Conservation (phyloP, 2,888 invertebrate species). For the Chymomyza fuscimana region DNA sequence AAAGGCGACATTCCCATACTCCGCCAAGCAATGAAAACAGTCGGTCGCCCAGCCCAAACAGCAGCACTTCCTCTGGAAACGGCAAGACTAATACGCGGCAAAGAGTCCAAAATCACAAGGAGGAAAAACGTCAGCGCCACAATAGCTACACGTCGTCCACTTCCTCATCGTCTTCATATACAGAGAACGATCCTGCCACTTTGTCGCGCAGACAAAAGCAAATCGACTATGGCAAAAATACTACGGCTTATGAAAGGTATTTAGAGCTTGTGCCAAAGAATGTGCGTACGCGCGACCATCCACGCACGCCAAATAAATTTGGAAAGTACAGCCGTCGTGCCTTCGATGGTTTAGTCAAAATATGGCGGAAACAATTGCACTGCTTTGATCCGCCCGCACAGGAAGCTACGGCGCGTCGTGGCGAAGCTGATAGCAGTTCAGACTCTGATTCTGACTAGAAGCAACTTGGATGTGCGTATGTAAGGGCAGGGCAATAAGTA, state of each 20-base stretch:
- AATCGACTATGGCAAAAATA: constrained; percentile 97
- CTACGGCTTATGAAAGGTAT: constrained; percentile 91
- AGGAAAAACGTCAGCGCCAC: constrained; percentile 73
- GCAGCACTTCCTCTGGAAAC: constrained; percentile 41
- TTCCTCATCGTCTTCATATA: constrained; percentile 67
- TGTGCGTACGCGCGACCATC: constrained; percentile 86
- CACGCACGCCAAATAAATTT: constrained; percentile 93
- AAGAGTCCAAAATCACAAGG: constrained; percentile 47
- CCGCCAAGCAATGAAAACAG: constrained; percentile 71
- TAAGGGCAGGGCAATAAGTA: background rate
- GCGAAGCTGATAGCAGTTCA: constrained; percentile 36
- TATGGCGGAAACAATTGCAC: constrained; percentile 93
- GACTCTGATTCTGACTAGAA: constrained; percentile 61
- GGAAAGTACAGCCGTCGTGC: constrained; percentile 93
- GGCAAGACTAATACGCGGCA: constrained; percentile 19
- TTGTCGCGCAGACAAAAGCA: constrained; percentile 92
- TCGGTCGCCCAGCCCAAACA: constrained; percentile 75
- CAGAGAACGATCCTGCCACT: constrained; percentile 86
- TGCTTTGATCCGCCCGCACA: constrained; percentile 84
- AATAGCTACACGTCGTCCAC: constrained; percentile 75
- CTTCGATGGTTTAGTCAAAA: constrained; percentile 93
- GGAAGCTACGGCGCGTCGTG: background rate
- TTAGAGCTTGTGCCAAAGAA: constrained; percentile 84
- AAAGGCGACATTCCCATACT: constrained; percentile 77
- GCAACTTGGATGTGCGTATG: background rate